Evolutionary conservation across 2,797 vertebrate genomes (phyloP), one percentile per base, ranked within the genome.

Genomic region (Microctenopoma lineatum): DNA sequence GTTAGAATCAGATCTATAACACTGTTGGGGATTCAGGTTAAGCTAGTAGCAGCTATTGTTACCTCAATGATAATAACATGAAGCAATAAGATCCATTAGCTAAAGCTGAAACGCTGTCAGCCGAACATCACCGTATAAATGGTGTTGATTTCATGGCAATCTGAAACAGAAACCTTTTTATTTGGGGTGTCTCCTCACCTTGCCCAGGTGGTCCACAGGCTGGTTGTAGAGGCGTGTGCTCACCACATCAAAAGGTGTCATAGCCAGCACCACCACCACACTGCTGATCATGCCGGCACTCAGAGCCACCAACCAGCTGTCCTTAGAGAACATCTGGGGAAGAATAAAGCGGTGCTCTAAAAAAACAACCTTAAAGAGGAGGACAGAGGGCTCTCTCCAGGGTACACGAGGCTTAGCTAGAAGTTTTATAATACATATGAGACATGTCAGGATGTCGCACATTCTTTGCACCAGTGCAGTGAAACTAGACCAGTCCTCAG

Each of bases 171-270:
- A 21, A 21, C 21, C 21, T 21, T 21, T 21, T 21, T 21, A 21
- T 21, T 6, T 9, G 3, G 2, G 44, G n/a, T 15, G 3, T 59
- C 51, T 56, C 14, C 82, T 92, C 71, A 95, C 95, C 92, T 94
- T 93, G 42, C 95, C 95, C 34, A 70, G n/a, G 1, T 79, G 77
- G 75, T 94, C 90, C 73, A 96, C 90, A 0, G 94, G 93, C 76
- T 96, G 95, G 83, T 94, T 96, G 90, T 96, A 96, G 73, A 96
- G 94, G 1, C 95, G 90, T 0, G 95, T 96, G 90, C 95, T 95
- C 78, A 95, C 78, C 48, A 96, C 94, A 32, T 96, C 95, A 34
- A 96, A 95, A 2, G 95, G 95, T 0, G 95, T 95, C 94, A 96
- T 95, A 3, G 91, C 90, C 54, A 92, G 15, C 38, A 94, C 95